Base-by-base conservation (phyloP, 2,113 vertebrate species). In the Gallinago paraguaiae region DNA sequence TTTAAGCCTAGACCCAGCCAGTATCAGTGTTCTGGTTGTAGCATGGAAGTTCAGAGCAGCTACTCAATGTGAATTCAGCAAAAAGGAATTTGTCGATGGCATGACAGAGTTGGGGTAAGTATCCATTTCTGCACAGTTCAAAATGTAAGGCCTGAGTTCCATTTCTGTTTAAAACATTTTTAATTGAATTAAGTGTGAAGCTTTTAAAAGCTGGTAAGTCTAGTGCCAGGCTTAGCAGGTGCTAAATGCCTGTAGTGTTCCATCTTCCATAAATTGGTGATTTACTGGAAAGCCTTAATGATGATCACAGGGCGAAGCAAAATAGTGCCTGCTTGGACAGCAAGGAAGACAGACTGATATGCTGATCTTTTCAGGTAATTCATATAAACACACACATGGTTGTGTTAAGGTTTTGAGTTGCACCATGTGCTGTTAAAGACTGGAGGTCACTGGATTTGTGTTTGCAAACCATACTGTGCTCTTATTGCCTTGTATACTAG, bases 41-140 rank as follows among this genome's bases (percentile, higher is more conserved):
- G 99, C 99, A 0, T 99, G 99, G 99, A 99, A 99, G 97, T 99
- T 99, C 95, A 98, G 98, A 46, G 99, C 99, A 23, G 99, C 99
- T 48, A 99, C 99, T 60, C 99, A 99, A 35, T 99, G 99, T 96
- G 99, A 99, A 98, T 99, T 99, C 97, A 99, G 98, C 97, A 99
- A 98, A 97, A 99, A 99, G 94, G 99, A 99, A 93, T 99, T 99
- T 97, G 63, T 99, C 95, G 99, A 99, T 45, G 99, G 99, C 93
- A 99, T 99, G 99, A 98, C 98, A 23, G 99, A 99, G 59, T 97
- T 99, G 69, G 99, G 99, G 99, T 99, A 94, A 98, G 99, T 97
- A 46, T 76, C 24, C 10, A 6, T 67, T 95, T 93, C 72, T 92
- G 8, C 31, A 6, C 4, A 12, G 68, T 43, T 92, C 17, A 15